Evolutionary conservation across 1,140 invertebrate genomes (phyloP), one percentile per base, ranked within the genome.

Genomic region (Lucilia cuprina): DNA sequence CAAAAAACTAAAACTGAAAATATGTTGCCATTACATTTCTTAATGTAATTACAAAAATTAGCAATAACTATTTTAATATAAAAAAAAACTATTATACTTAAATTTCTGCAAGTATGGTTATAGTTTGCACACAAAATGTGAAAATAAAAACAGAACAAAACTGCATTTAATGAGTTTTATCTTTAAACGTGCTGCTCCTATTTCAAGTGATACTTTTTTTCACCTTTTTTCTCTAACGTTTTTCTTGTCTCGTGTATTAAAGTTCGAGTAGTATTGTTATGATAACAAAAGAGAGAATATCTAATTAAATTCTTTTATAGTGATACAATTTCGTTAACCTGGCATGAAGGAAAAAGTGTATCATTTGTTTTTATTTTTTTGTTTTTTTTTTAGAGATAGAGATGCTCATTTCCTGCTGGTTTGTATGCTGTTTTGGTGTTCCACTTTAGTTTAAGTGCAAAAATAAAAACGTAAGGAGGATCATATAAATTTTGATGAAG

Each of bases 271-370:
- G 60, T 21, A 70, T 70, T 70, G 50, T 60, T 60, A 70, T 70
- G 13, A 70, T 70, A 70, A 70, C n/a, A 70, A 70, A 70, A 21
- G 60, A 60, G 50, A 21, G 60, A 70, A 70, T 70, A 70, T 70
- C 60, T 70, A 70, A 70, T 70, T 70, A 70, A 70, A 70, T 19
- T 70, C 25, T 70, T 21, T 70, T 21, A 60, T n/a, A 41, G 41
- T 41, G 41, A 41, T 55, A 55, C 50, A 17, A 55, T 55, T 55
- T 19, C 19, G 19, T 19, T 5, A 21, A 70, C 17, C 7, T 17
- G 8, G 5, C 60, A 70, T 21, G 8, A 70, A 70, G 17, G 17
- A 70, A 70, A 21, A 8, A 19, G n/a, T 14, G 13, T n/a, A 60
- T 17, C 50, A 70, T 19, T 70, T 70, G 60, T 70, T 70, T 70